Evolutionary conservation across 2,113 vertebrate species (phyloP).

Genomic region (Gnathonemus echidnorhynchus): DNA sequence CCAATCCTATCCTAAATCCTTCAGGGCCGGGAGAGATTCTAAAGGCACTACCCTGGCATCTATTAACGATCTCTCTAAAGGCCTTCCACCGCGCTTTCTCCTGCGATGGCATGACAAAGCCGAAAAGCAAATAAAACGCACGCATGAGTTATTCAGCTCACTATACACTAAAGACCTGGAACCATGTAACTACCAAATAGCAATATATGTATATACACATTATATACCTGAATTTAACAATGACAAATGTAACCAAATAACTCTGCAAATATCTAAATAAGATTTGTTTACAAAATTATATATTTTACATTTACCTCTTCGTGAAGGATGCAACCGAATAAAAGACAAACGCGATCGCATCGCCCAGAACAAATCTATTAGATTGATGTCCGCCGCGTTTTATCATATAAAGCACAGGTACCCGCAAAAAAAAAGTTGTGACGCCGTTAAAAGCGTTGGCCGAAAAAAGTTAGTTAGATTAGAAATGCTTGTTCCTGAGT

Average conservation of each 20-base stretch:
- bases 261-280: background rate
- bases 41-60: slow-evolving; percentile 67
- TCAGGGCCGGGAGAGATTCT: slow-evolving; percentile 71
- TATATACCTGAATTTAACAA: slow-evolving; percentile 17
- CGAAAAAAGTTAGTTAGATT: background rate
- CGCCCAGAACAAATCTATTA: slow-evolving; percentile 2
- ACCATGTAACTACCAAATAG: slow-evolving; percentile 19
- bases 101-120: slow-evolving; percentile 66
- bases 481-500: background rate
- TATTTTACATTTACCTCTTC: background rate
- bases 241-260: slow-evolving; percentile 6
- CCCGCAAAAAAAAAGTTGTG: background rate
- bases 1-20: slow-evolving; percentile 77
- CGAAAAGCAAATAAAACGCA: slow-evolving; percentile 66
- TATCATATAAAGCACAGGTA: background rate
- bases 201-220: slow-evolving; percentile 19
- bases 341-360: background rate
- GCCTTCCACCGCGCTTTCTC: slow-evolving; percentile 61
- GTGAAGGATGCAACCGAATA: background rate
- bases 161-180: slow-evolving; percentile 28
- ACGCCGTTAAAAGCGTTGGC: background rate
- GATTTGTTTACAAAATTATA: background rate
- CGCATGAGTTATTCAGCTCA: slow-evolving; percentile 51
- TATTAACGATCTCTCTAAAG: slow-evolving; percentile 69
- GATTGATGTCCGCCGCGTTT: background rate